Conservation (phyloP, 2,797 vertebrate genomes). For the Chrosomus eos region DNA sequence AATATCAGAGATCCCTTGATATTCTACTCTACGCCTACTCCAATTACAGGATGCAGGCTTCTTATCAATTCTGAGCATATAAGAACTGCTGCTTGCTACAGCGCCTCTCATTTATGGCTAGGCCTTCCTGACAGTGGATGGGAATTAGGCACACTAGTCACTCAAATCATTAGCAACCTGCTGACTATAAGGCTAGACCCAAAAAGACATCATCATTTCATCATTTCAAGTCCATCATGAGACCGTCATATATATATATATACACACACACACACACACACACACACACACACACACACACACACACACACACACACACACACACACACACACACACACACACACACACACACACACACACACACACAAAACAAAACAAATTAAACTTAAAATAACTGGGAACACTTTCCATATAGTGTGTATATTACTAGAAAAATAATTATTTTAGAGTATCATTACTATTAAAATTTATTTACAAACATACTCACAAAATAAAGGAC, state of each 20-base stretch:
- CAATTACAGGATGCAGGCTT: constrained; percentile 47
- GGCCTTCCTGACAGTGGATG: constrained; percentile 20
- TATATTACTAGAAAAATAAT: neutral
- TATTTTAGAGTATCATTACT: neutral
- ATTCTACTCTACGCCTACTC: constrained; percentile 35
- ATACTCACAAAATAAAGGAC: neutral
- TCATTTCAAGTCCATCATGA: neutral
- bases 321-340: too few species aligned
- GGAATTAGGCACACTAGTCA: constrained; percentile 27
- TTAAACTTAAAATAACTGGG: too few species aligned
- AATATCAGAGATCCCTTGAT: constrained; percentile 46
- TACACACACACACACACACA: too few species aligned
- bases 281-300: too few species aligned
- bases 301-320: too few species aligned
- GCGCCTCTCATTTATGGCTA: constrained; percentile 15
- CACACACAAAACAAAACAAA: too few species aligned
- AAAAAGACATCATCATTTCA: constrained; percentile 34
- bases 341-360: too few species aligned
- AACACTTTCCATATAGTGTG: neutral
- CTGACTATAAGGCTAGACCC: neutral
- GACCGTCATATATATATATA: neutral
- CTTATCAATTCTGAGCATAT: constrained; percentile 45
- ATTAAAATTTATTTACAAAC: neutral
- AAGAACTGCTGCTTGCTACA: constrained; percentile 33
- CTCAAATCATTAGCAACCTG: constrained; percentile 21